These are phyloP conservation scores for Anoplophora glabripennis DNA, from an alignment of 1,140 invertebrate genomes.

Conservation along the genomic window DNA sequence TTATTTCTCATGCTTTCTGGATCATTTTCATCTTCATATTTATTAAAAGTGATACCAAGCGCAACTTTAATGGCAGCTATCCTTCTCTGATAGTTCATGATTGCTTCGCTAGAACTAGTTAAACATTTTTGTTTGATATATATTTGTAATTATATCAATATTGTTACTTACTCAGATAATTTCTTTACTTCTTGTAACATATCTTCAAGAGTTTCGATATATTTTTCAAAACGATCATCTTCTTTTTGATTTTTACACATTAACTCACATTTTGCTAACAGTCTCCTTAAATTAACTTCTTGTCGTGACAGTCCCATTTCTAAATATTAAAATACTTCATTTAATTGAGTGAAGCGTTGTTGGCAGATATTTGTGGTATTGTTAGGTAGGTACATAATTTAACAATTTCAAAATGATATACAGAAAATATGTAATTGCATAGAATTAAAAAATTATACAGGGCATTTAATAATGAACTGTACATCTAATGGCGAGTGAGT, in stretches of 20 bases:
- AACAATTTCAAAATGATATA: too few relatives aligned
- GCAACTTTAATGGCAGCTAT: conserved; percentile 29
- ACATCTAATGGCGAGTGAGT: too few relatives aligned
- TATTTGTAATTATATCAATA: neutral
- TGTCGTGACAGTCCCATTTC: conserved; percentile 54
- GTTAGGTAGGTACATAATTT: too few relatives aligned
- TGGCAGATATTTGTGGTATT: too few relatives aligned
- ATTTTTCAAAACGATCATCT: conserved; percentile 70
- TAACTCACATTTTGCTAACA: conserved; percentile 68
- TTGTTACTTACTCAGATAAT: conserved; percentile 56
- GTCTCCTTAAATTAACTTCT: conserved; percentile 69
- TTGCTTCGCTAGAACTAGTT: conserved; percentile 30
- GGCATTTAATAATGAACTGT: too few relatives aligned
- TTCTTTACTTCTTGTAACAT: conserved; percentile 67
- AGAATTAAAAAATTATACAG: too few relatives aligned
- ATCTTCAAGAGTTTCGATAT: conserved; percentile 64
- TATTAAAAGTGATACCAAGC: conserved; percentile 30
- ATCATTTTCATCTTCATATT: conserved; percentile 32
- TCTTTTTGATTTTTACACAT: conserved; percentile 67
- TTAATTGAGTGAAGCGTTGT: too few relatives aligned
- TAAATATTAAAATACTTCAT: too few relatives aligned
- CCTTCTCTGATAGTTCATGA: conserved; percentile 32
- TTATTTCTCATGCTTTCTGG: conserved; percentile 30
- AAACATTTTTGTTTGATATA: neutral
- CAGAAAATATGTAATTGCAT: too few relatives aligned